Conservation (phyloP, 2,113 vertebrate genomes). For the Nibea albiflora region DNA sequence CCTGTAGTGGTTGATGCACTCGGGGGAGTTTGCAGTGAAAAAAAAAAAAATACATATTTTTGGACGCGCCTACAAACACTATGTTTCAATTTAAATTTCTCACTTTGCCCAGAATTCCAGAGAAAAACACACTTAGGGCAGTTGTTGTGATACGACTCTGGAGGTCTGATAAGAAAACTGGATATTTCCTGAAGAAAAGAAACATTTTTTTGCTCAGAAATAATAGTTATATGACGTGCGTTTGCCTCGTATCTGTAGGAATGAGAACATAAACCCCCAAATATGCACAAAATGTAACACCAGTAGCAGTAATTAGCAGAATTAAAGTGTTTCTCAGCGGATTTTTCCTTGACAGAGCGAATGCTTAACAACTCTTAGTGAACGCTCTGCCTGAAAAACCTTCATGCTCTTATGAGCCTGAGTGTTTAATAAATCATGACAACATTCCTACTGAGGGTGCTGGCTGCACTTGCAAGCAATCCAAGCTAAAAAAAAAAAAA, state of each 20-base stretch:
- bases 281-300: background rate
- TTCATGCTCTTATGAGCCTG: slow-evolving; percentile 4
- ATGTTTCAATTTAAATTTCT: background rate
- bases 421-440: slow-evolving; percentile 55
- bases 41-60: background rate
- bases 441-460: slow-evolving; percentile 33
- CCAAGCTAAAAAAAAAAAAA: background rate
- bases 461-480: slow-evolving; percentile 32
- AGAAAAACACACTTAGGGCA: background rate
- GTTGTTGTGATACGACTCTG: background rate
- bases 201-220: background rate
- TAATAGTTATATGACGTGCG: background rate
- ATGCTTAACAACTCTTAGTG: background rate
- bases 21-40: background rate
- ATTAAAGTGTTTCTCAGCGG: background rate
- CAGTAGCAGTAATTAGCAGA: slow-evolving; percentile 3
- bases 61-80: background rate
- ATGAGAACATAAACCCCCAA: background rate
- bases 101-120: background rate
- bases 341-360: slow-evolving; percentile 4
- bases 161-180: background rate
- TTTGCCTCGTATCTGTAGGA: background rate
- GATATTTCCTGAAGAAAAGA: background rate
- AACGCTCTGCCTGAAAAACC: slow-evolving; percentile 7
- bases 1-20: background rate